Evolutionary conservation across 2,797 vertebrate genomes (phyloP).

Genomic region (Tachyglossus aculeatus): DNA sequence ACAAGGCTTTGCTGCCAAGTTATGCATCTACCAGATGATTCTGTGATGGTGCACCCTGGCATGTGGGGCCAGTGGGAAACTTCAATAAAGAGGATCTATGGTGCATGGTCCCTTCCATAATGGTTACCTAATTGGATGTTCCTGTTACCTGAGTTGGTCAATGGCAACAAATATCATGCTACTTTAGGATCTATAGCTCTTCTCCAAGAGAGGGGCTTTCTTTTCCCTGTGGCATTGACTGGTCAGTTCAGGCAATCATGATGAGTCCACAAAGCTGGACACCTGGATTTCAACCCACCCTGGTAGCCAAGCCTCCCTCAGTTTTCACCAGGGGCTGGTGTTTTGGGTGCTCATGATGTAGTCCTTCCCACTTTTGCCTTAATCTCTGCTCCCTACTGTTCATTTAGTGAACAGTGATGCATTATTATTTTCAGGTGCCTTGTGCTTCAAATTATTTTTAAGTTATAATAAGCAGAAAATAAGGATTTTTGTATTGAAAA

Average conservation of each 20-base stretch:
- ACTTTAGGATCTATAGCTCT: neutral
- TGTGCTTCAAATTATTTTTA: slow-evolving; percentile 49
- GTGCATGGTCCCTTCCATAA: neutral
- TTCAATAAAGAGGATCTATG: too few relatives aligned
- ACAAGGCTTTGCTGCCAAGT: too few relatives aligned
- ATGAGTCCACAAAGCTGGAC: neutral
- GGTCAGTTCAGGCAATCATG: neutral
- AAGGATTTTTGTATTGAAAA: slow-evolving; percentile 53
- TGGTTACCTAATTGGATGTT: neutral
- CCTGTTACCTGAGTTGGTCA: neutral
- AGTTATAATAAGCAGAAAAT: slow-evolving; percentile 62
- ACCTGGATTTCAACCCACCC: neutral
- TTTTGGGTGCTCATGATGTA: slow-evolving; percentile 20
- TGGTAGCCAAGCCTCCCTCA: neutral
- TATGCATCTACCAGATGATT: too few relatives aligned
- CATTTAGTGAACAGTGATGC: slow-evolving; percentile 44
- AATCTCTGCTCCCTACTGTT: slow-evolving; percentile 50
- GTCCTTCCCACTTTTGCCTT: slow-evolving; percentile 31
- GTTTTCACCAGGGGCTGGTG: neutral
- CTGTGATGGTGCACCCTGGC: neutral
- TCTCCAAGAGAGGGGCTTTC: neutral
- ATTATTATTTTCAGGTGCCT: slow-evolving; percentile 57
- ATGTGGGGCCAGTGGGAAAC: too few relatives aligned
- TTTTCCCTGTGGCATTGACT: neutral
- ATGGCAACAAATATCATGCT: neutral